A percentile compares a stretch with the other conserved stretches of the same genome.
These are phyloP conservation scores for Muntiacus muntjak DNA, from an alignment of 2,113 vertebrate species.

Conservation along the genomic window DNA sequence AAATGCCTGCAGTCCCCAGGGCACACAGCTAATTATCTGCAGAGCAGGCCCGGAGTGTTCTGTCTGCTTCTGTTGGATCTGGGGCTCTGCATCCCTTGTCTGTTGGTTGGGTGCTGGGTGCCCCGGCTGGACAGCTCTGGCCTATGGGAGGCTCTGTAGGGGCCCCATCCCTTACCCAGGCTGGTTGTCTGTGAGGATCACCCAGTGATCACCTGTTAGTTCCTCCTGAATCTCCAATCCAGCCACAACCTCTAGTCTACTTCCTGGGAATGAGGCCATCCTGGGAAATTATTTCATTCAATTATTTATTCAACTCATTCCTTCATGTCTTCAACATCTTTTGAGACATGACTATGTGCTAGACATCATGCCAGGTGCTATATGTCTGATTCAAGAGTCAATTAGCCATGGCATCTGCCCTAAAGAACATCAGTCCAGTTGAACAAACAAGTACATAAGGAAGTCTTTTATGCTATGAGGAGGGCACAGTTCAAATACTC, in stretches of 20 bases:
- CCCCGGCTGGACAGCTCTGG: neutral
- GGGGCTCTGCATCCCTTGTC: neutral
- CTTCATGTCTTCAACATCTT: neutral
- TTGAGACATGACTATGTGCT: neutral
- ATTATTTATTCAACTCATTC: neutral
- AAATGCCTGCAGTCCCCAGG: neutral
- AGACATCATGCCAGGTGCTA: neutral
- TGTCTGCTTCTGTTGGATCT: neutral
- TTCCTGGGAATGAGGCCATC: neutral
- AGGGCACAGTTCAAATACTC: neutral
- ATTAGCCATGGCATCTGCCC: neutral
- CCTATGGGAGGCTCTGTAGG: neutral
- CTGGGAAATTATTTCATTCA: neutral
- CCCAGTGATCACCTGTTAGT: neutral
- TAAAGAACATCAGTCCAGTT: neutral
- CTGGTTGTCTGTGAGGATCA: neutral
- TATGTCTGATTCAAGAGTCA: neutral
- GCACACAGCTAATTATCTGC: slow-evolving; percentile 9
- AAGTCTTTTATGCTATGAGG: neutral
- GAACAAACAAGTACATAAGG: neutral
- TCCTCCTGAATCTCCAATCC: neutral
- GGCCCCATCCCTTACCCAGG: neutral
- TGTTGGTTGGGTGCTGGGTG: neutral
- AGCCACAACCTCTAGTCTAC: neutral
- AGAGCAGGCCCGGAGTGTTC: neutral